Conservation (phyloP, 2,113 vertebrate genomes). For the Thalassarche chlororhynchos region DNA sequence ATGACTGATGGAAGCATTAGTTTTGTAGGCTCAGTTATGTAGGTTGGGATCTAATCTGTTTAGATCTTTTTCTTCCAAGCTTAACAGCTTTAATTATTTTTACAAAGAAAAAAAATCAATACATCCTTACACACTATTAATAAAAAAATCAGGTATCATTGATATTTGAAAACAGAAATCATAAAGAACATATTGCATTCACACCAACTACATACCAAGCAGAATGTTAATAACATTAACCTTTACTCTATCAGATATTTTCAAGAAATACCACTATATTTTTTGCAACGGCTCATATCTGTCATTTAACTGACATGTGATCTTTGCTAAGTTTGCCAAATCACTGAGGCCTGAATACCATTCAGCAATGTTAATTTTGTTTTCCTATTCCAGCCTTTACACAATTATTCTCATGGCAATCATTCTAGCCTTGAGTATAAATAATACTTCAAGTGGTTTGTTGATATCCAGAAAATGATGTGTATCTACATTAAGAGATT, state of each 20-base stretch:
- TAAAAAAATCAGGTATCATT: constrained; percentile 8
- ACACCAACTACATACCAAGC: constrained; percentile 52
- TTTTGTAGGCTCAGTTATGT: neutral
- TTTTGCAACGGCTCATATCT: constrained; percentile 42
- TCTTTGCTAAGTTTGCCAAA: constrained; percentile 67
- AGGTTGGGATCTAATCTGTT: neutral
- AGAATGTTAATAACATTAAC: constrained; percentile 64
- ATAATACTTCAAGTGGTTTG: constrained; percentile 57
- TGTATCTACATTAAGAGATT: constrained; percentile 56
- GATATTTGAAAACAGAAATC: constrained; percentile 59
- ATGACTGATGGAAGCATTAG: neutral
- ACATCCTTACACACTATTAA: neutral
- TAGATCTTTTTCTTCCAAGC: neutral
- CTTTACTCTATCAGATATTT: constrained; percentile 64
- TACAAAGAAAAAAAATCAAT: neutral
- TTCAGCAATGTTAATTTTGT: constrained; percentile 68
- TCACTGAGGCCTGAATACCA: constrained; percentile 69
- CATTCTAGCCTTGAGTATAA: constrained; percentile 66
- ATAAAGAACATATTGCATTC: constrained; percentile 54
- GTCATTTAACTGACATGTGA: constrained; percentile 67
- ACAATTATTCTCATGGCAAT: constrained; percentile 66
- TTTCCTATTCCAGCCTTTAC: constrained; percentile 59
- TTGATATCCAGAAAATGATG: constrained; percentile 58
- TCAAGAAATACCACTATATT: constrained; percentile 53
- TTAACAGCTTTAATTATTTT: constrained; percentile 37